Percentiles rank a stretch among this genome's conserved stretches.
phyloP scores from a whole-genome alignment of 2,797 vertebrate species.

The Chrysocyon brachyurus region DNA sequence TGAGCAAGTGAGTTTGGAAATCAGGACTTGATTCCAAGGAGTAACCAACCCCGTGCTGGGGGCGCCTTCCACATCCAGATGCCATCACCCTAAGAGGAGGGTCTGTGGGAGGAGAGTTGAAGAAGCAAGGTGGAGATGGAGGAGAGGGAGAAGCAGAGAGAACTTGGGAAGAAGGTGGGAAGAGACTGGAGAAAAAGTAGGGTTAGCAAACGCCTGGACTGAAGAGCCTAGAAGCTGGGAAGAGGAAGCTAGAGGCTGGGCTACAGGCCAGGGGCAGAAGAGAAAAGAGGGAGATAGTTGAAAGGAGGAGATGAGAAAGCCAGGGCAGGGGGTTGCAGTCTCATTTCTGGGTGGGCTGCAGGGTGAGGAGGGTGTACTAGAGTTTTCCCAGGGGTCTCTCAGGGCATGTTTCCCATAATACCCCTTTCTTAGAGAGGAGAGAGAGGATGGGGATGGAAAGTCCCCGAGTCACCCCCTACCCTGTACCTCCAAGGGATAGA shows the following conservation, averaged over 20 bases:
- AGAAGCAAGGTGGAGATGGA: neutral
- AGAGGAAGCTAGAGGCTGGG: neutral
- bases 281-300: neutral
- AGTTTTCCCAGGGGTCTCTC: conserved; percentile 57
- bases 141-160: neutral
- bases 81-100: neutral
- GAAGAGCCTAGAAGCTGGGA: neutral
- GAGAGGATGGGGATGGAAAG: conserved; percentile 49
- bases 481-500: neutral
- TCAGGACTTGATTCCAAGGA: neutral
- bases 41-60: neutral
- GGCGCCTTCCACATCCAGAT: neutral
- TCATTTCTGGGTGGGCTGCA: neutral
- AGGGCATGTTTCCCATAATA: conserved; percentile 40
- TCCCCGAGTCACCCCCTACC: conserved; percentile 16
- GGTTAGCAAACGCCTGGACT: neutral
- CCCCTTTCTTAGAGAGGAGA: conserved; percentile 26
- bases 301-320: neutral
- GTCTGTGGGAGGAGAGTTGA: neutral
- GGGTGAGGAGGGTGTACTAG: neutral
- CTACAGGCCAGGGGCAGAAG: neutral
- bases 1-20: neutral
- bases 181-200: neutral
- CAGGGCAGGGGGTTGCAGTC: neutral
- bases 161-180: neutral